These are phyloP conservation scores for Lottia gigantea DNA, from an alignment of 2,888 invertebrate species.

Conservation along the genomic window DNA sequence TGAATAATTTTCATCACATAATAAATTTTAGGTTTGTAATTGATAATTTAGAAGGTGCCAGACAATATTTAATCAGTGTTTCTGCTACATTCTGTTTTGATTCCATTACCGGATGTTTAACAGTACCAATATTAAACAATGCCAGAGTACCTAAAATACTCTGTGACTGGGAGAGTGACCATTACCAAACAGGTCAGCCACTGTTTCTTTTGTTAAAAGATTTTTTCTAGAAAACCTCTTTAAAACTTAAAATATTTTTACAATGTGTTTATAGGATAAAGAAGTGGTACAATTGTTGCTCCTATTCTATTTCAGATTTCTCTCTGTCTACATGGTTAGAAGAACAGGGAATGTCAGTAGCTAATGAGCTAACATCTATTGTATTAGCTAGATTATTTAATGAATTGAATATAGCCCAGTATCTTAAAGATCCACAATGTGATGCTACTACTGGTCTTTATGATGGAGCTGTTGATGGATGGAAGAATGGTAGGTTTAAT, in stretches of 20 bases:
- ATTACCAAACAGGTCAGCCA: too few relatives aligned
- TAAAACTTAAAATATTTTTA: too few relatives aligned
- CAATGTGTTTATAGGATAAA: too few relatives aligned
- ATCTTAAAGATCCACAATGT: slow-evolving; percentile 31
- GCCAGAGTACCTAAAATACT: slow-evolving; percentile 29
- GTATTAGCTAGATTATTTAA: slow-evolving; percentile 28
- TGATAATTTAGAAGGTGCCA: slow-evolving; percentile 27
- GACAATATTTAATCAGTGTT: slow-evolving; percentile 29
- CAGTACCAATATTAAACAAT: slow-evolving; percentile 23
- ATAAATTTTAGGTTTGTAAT: slow-evolving; percentile 26
- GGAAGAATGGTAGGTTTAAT: slow-evolving; percentile 36
- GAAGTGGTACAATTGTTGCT: too few relatives aligned
- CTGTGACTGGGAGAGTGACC: slow-evolving; percentile 29
- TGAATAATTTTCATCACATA: too few relatives aligned
- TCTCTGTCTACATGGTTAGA: slow-evolving; percentile 29
- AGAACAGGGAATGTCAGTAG: slow-evolving; percentile 19
- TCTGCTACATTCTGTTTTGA: slow-evolving; percentile 30
- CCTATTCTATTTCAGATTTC: slow-evolving; percentile 31
- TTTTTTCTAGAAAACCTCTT: too few relatives aligned
- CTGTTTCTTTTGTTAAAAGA: too few relatives aligned
- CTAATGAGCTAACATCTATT: slow-evolving; percentile 25
- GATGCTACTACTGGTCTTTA: slow-evolving; percentile 22
- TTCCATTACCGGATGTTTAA: slow-evolving; percentile 24
- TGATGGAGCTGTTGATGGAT: slow-evolving; percentile 27
- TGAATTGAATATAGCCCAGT: slow-evolving; percentile 31